Evolutionary conservation across 2,113 vertebrate species (phyloP).

Genomic region (Chionomys nivalis): DNA sequence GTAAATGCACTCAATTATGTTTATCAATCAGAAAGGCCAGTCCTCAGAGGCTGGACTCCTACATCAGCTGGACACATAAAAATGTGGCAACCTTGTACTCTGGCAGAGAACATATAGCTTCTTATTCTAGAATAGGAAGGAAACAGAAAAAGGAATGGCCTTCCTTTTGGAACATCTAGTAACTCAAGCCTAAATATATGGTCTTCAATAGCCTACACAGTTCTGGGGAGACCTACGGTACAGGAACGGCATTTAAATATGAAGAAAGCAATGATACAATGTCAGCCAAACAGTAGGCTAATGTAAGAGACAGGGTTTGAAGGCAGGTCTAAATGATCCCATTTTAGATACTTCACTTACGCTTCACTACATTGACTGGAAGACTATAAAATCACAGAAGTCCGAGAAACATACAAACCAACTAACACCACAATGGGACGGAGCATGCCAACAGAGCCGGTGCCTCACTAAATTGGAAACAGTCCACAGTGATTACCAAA

Average conservation of each 20-base stretch:
- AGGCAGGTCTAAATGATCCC: not conserved
- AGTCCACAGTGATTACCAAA: not conserved
- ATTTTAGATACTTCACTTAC: not conserved
- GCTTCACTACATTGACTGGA: not conserved
- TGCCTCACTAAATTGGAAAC: not conserved
- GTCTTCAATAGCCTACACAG: not conserved
- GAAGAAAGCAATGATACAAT: not conserved
- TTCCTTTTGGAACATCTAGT: not conserved
- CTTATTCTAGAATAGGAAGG: not conserved
- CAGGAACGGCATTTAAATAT: not conserved
- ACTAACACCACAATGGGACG: not conserved
- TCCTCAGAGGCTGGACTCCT: not conserved
- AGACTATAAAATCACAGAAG: not conserved
- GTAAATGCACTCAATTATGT: not conserved
- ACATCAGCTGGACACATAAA: not conserved
- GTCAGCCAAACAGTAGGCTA: not conserved
- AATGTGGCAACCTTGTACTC: not conserved
- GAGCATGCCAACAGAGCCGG: not conserved
- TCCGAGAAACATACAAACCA: not conserved
- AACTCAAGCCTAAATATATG: not conserved
- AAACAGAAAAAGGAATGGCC: not conserved
- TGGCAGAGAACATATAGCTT: not conserved
- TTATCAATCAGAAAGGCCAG: not conserved
- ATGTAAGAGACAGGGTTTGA: not conserved
- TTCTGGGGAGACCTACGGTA: not conserved